phyloP scores from a whole-genome alignment of 2,797 vertebrate genomes.

The Sphaeramia orbicularis region DNA sequence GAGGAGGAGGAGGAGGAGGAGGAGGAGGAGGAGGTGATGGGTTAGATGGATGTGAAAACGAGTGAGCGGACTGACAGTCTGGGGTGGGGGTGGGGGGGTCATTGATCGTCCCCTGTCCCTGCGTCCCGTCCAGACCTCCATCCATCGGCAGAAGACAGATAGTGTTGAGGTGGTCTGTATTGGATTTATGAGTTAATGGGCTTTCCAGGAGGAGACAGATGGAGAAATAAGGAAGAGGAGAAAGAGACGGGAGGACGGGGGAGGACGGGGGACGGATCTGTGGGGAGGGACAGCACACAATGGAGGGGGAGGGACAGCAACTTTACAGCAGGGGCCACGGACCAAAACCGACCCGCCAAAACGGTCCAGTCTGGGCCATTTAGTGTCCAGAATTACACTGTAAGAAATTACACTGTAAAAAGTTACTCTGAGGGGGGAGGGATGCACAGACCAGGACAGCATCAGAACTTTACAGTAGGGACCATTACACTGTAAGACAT shows the following conservation, averaged over 20 bases:
- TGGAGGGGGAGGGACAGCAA: conserved; percentile 13
- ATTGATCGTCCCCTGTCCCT: conserved; percentile 83
- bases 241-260: conserved; percentile 37
- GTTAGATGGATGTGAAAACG: conserved; percentile 87
- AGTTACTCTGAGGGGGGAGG: too few species aligned
- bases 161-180: conserved; percentile 88
- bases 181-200: conserved; percentile 90
- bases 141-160: conserved; percentile 83
- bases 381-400: too few species aligned
- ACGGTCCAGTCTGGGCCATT: too few species aligned
- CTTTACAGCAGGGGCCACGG: too few species aligned
- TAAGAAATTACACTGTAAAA: too few species aligned
- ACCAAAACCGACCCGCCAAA: too few species aligned
- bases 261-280: conserved; percentile 48
- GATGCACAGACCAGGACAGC: too few species aligned
- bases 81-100: conserved; percentile 79
- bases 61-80: conserved; percentile 84
- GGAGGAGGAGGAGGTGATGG: conserved; percentile 42
- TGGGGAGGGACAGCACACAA: conserved; percentile 24
- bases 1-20: not conserved
- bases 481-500: too few species aligned
- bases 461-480: too few species aligned
- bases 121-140: conserved; percentile 66
- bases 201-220: conserved; percentile 81
- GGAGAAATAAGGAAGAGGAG: conserved; percentile 73